Evolutionary conservation across 2,797 vertebrate genomes (phyloP), one percentile per base, ranked within the genome.

Genomic region (Denticeps clupeoides): DNA sequence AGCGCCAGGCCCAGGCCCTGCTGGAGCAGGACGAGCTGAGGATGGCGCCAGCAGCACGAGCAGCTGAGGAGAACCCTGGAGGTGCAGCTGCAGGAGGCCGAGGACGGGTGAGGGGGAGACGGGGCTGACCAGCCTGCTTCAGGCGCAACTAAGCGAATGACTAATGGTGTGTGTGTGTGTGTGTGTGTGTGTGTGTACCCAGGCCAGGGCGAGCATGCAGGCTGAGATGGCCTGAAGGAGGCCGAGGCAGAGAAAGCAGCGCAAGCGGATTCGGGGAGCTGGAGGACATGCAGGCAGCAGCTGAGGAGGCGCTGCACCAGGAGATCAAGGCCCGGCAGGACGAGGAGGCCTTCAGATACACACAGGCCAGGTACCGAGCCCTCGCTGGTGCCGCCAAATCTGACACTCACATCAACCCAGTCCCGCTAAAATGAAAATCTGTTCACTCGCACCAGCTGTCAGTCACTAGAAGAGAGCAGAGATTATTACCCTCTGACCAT

Each of bases 201-300:
- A 99, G 95, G 89, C 93, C 2, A 83, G 93, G 1, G 90, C 91
- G 56, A 89, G 85, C 55, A 98, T 99, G 93, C 88, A 99, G 75
- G 93, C 87, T 1, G 92, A 97, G 76, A 99, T 99, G 90, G 89
- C 80, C 38, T 69, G 93, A 67, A 98, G 99, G 63, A 86, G 95
- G 65, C 89, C 89, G 2, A 95, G 98, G 67, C 89, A 94, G 0
- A 83, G 91, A 63, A 80, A 75, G 41, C 94, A 99, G 69, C 87
- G 81, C 68, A 89, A 86, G 69, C 84, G 95, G 64, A 97, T 99
- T 54, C 48, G 59, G 44, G n/a, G 95, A 99, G 69, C 77, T 99
- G 68, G 95, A 99, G 62, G 91, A 87, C 52, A 87, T 99, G 88
- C 94, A 99, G 78, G 81, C 88, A 59, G 77, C 81, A 23, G 72